phyloP scores from a whole-genome alignment of 2,888 invertebrate genomes.

The Synanthedon myopaeformis region DNA sequence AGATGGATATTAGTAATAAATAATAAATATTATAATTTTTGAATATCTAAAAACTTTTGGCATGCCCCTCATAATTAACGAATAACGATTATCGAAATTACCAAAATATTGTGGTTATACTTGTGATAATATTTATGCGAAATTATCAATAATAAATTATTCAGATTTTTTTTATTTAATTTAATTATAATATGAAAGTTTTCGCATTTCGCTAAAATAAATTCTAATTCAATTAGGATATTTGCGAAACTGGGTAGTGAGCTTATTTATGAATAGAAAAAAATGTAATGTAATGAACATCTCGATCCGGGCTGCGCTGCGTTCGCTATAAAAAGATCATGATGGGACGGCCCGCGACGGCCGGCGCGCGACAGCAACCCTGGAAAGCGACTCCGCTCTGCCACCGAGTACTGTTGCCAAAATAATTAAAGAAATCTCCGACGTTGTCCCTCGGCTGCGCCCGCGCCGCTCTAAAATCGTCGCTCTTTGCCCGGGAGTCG shows the following conservation, averaged over 20 bases:
- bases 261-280: neutral
- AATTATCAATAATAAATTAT: too few relatives aligned
- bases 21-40: too few relatives aligned
- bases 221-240: too few relatives aligned
- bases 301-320: constrained; percentile 64
- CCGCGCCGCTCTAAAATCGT: constrained; percentile 72
- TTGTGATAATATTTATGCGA: too few relatives aligned
- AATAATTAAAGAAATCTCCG: constrained; percentile 82
- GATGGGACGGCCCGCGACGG: constrained; percentile 56
- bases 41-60: too few relatives aligned
- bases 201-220: too few relatives aligned
- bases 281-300: constrained; percentile 22
- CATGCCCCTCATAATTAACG: too few relatives aligned
- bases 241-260: neutral
- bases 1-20: too few relatives aligned
- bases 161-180: too few relatives aligned
- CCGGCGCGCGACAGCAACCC: constrained; percentile 67
- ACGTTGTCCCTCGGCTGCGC: constrained; percentile 73
- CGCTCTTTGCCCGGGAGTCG: constrained; percentile 71
- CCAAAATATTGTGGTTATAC: too few relatives aligned
- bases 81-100: too few relatives aligned
- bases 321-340: constrained; percentile 70
- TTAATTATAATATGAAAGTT: too few relatives aligned
- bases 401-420: constrained; percentile 77
- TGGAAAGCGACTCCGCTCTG: constrained; percentile 68